These are phyloP conservation scores for Cryptocephalus primarius DNA, from an alignment of 2,888 invertebrate genomes.

Conservation along the genomic window DNA sequence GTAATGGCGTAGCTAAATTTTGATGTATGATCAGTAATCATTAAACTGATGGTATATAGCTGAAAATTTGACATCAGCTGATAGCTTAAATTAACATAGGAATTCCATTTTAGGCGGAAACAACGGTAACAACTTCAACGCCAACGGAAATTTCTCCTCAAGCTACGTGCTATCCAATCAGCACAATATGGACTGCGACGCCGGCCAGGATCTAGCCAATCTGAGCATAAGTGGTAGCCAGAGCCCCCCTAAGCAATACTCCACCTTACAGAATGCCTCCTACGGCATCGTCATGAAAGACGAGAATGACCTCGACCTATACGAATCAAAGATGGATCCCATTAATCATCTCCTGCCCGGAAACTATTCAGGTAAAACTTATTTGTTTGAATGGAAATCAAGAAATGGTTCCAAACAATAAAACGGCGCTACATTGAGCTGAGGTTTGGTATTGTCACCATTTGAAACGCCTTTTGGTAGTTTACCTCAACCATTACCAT, in stretches of 20 bases:
- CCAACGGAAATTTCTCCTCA: conserved; percentile 50
- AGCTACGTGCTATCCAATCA: conserved; percentile 60
- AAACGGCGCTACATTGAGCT: no score
- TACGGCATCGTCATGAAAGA: conserved; percentile 62
- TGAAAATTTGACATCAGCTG: no score
- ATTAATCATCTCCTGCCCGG: conserved; percentile 50
- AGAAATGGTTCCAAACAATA: no score
- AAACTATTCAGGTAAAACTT: conserved; percentile 29
- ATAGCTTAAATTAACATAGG: no score
- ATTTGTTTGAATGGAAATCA: neutral
- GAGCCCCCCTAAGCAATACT: conserved; percentile 50
- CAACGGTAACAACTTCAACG: conserved; percentile 56
- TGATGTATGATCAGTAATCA: no score
- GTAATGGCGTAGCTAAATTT: no score
- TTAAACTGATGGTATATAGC: no score
- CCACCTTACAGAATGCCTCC: conserved; percentile 68
- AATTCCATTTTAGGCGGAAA: conserved; percentile 43
- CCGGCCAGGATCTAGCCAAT: conserved; percentile 48
- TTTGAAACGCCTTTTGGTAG: no score
- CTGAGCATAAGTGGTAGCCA: conserved; percentile 40
- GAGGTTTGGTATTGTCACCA: no score
- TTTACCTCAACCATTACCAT: no score
- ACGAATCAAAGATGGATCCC: conserved; percentile 61
- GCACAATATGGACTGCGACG: conserved; percentile 67
- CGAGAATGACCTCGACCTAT: conserved; percentile 64